A percentile compares a stretch with the other conserved stretches of the same genome.
Evolutionary conservation across 1,140 invertebrate genomes (phyloP).

Genomic region (Bombyx mandarina): DNA sequence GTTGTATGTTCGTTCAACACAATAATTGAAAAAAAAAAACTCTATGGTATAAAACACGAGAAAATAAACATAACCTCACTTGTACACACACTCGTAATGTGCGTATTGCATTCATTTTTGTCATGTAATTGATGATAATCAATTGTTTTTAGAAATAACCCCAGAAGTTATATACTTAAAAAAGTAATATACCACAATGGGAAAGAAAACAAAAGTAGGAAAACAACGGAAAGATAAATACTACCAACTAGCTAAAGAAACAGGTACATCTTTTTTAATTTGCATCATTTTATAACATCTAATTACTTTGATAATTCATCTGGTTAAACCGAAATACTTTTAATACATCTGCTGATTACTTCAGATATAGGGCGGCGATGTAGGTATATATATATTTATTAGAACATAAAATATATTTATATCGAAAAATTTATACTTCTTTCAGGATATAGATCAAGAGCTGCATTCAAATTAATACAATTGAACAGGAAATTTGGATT

Average conservation of each 20-base stretch:
- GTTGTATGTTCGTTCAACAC: no score
- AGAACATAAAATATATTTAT: not conserved
- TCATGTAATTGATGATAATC: no score
- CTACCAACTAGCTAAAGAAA: slow-evolving; percentile 98
- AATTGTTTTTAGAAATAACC: no score
- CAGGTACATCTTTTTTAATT: slow-evolving; percentile 75
- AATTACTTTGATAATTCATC: not conserved
- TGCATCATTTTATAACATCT: not conserved
- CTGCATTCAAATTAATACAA: slow-evolving; percentile 99
- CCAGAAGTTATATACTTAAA: not conserved
- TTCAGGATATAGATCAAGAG: slow-evolving; percentile 94
- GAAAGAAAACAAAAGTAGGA: slow-evolving; percentile 97
- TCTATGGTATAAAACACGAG: no score
- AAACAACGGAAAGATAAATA: slow-evolving; percentile 98
- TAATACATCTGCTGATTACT: not conserved
- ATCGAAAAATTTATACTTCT: slow-evolving; percentile 9
- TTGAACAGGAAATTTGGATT: slow-evolving; percentile 98
- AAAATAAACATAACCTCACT: no score
- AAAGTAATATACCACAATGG: slow-evolving; percentile 78
- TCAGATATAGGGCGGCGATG: not conserved
- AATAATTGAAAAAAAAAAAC: no score
- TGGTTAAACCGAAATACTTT: not conserved
- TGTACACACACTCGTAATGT: no score
- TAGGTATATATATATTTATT: not conserved
- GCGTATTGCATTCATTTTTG: no score